Evolutionary conservation across 1,140 invertebrate species (phyloP), one percentile per base, ranked within the genome.

Genomic region (Sminthurides bifidus): DNA sequence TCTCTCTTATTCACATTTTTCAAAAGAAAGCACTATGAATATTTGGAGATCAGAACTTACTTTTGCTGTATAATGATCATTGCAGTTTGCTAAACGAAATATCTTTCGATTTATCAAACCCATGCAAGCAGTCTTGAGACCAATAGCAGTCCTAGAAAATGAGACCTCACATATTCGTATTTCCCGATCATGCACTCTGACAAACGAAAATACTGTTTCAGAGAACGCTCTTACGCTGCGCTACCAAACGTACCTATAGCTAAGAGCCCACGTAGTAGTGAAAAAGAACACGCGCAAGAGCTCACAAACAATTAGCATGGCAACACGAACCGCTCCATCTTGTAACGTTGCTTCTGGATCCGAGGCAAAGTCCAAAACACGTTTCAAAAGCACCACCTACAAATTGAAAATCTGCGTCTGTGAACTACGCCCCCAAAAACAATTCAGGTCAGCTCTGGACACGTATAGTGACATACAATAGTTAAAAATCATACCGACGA

Each of bases 51-150:
- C n/a, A n/a, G n/a, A n/a, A 53, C 3, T 35, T 26, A 57, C 35
- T 26, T 82, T 76, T 54, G 81, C 79, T 27, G 77, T 71, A 45
- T 74, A 75, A 68, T 74, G 77, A 59, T 75, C 72, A 44, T 74
- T 74, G 2, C 81, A 63, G 55, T 69, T 74, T 58, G 78, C 74
- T 2, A 80, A 67, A 54, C 73, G 70, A 35, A 83, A 69, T 12
- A 84, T 71, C 68, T 81, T 82, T 59, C 76, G 76, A 65, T 81
- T 85, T 14, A 84, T 64, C 15, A 84, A 59, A 46, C 75, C 74
- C 46, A 79, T 70, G 30, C 76, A 74, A 33, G 79, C 81, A 17
- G 76, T 72, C 58, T 79, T 72, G 31, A 82, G 67, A 63, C 81
- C 72, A 51, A 80, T 68, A 33, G 76, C 81, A 67, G 77, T 81